phyloP scores from a whole-genome alignment of 2,888 invertebrate species.

The Chymomyza amoena region DNA sequence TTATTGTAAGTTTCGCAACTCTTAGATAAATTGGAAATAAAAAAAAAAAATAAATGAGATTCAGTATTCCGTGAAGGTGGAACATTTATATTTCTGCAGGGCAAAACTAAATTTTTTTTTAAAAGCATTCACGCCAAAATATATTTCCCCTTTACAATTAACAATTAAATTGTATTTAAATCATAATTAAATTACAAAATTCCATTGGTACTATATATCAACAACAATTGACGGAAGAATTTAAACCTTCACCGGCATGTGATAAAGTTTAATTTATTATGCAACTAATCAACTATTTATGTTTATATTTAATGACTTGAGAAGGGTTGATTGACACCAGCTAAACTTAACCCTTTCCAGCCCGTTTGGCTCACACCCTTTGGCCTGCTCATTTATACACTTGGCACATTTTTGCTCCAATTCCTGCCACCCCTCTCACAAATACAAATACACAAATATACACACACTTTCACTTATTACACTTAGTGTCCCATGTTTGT shows the following conservation, averaged over 20 bases:
- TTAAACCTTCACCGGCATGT: constrained; percentile 26
- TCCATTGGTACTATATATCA: too few relatives aligned
- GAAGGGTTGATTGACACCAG: constrained; percentile 49
- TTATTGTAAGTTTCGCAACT: too few relatives aligned
- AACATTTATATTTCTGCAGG: too few relatives aligned
- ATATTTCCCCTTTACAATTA: too few relatives aligned
- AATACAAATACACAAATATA: constrained; percentile 21
- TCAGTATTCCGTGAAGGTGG: too few relatives aligned
- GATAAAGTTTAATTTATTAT: constrained; percentile 62
- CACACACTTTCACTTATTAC: constrained; percentile 63
- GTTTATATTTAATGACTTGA: constrained; percentile 23
- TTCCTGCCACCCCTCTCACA: constrained; percentile 29
- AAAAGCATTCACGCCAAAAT: too few relatives aligned
- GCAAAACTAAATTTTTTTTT: too few relatives aligned
- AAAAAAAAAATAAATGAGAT: too few relatives aligned
- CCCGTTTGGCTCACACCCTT: neutral
- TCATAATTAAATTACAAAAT: too few relatives aligned
- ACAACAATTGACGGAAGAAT: neutral
- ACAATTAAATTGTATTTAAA: too few relatives aligned
- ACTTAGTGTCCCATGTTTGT: constrained; percentile 3
- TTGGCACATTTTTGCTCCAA: constrained; percentile 43
- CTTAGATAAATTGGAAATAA: too few relatives aligned
- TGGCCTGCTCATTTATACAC: neutral
- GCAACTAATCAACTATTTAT: constrained; percentile 62
- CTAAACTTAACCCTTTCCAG: neutral